Percentiles rank a stretch among this genome's conserved stretches.
Conservation (phyloP, 2,888 invertebrate genomes). For the Phaedon cochleariae region DNA sequence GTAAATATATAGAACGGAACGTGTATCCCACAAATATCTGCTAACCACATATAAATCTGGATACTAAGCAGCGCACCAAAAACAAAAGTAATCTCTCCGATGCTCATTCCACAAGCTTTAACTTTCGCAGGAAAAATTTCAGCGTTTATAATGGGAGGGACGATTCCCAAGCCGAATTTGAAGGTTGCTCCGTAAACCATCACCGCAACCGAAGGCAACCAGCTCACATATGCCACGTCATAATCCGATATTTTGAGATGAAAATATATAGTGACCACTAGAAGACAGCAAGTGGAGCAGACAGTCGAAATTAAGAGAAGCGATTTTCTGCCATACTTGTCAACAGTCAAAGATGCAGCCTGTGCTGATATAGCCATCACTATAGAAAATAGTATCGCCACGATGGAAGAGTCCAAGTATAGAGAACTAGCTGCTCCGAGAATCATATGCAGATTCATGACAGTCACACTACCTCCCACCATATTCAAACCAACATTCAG, state of each 20-base stretch:
- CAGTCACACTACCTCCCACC: slow-evolving; percentile 57
- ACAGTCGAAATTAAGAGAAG: slow-evolving; percentile 53
- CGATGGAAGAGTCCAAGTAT: slow-evolving; percentile 49
- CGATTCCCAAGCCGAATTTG: slow-evolving; percentile 56
- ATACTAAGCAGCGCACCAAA: neutral
- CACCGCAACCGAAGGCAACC: slow-evolving; percentile 55
- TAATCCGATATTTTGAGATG: slow-evolving; percentile 49
- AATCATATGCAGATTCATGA: slow-evolving; percentile 60
- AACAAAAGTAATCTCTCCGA: neutral
- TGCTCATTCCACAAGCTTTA: slow-evolving; percentile 53
- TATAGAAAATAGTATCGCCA: slow-evolving; percentile 56
- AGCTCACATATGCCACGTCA: slow-evolving; percentile 51
- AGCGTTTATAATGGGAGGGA: slow-evolving; percentile 57
- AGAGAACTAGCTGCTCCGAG: slow-evolving; percentile 55
- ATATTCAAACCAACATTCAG: slow-evolving; percentile 58
- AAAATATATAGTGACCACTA: slow-evolving; percentile 56
- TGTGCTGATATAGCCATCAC: slow-evolving; percentile 55
- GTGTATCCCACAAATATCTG: slow-evolving; percentile 49
- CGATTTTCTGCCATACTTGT: slow-evolving; percentile 56
- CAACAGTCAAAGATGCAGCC: slow-evolving; percentile 52
- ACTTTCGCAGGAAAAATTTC: slow-evolving; percentile 57
- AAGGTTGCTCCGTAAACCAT: slow-evolving; percentile 55
- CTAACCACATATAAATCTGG: slow-evolving; percentile 52
- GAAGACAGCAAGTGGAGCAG: slow-evolving; percentile 53
- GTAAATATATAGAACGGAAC: slow-evolving; percentile 59